A percentile compares a stretch with the other conserved stretches of the same genome.
Conservation (phyloP, 37 sponge, comb jelly and placozoan species). For the Agelas oroides region DNA sequence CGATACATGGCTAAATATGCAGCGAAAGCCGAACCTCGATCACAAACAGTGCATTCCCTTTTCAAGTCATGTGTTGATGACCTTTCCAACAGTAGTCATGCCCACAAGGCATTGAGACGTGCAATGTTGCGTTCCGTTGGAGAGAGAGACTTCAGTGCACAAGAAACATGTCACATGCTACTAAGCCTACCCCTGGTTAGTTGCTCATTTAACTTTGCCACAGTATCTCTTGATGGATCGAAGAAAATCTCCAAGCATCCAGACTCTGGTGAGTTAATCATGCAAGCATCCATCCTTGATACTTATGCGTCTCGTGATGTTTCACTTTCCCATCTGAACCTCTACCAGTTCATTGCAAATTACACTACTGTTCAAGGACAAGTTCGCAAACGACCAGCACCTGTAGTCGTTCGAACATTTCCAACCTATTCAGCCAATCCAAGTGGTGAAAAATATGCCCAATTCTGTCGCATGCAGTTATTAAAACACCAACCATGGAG, state of each 20-base stretch:
- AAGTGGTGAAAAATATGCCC: background rate
- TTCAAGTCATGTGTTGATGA: constrained; percentile 6
- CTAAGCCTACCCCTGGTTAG: constrained; percentile 16
- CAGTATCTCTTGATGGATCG: constrained; percentile 12
- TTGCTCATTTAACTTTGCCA: constrained; percentile 4
- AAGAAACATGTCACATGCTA: constrained; percentile 42
- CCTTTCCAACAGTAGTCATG: background rate
- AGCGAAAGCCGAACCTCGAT: constrained; percentile 35
- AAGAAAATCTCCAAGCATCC: background rate
- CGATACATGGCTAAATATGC: constrained; percentile 56
- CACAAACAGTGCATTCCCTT: background rate
- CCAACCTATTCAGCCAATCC: constrained; percentile 37
- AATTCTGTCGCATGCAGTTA: constrained; percentile 27
- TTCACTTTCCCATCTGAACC: background rate
- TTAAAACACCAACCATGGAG: constrained; percentile 26
- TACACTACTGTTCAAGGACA: background rate
- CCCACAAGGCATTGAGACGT: background rate
- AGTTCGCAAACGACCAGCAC: background rate
- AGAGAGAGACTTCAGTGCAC: constrained; percentile 53
- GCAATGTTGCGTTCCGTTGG: constrained; percentile 17
- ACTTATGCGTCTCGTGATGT: too few relatives aligned
- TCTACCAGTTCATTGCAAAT: background rate
- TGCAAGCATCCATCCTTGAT: constrained; percentile 8
- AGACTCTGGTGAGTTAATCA: background rate
- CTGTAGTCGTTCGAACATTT: constrained; percentile 35